Conservation (phyloP, 2,888 invertebrate genomes). For the Papilio demoleus region DNA sequence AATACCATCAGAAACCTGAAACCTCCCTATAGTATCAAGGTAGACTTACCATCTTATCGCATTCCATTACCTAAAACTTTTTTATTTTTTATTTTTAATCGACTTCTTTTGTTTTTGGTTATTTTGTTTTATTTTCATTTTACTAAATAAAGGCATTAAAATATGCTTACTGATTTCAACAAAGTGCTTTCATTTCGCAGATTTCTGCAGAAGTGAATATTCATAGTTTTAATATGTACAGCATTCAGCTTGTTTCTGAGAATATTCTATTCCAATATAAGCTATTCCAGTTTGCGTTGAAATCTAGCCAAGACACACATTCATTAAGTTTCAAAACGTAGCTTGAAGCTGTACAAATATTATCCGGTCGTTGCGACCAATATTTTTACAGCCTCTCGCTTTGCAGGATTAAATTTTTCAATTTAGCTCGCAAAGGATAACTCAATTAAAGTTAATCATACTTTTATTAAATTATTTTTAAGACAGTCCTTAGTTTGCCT, state of each 20-base stretch:
- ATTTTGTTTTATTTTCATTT: too few species aligned
- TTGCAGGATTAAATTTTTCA: background rate
- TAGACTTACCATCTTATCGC: too few species aligned
- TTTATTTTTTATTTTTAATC: too few species aligned
- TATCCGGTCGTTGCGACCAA: background rate
- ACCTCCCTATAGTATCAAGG: too few species aligned
- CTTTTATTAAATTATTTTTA: background rate
- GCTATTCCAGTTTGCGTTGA: conserved; percentile 30
- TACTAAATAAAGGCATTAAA: background rate
- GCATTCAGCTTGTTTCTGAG: background rate
- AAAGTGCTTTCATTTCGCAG: background rate
- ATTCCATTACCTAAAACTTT: too few species aligned
- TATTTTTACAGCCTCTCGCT: background rate
- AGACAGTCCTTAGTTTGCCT: background rate
- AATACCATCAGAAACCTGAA: too few species aligned
- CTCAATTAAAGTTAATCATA: background rate
- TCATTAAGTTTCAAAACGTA: conserved; percentile 28
- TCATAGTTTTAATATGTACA: background rate
- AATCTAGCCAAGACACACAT: conserved; percentile 21
- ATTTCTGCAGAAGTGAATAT: background rate
- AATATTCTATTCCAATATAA: conserved; percentile 29
- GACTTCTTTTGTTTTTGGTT: too few species aligned
- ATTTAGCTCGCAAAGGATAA: background rate
- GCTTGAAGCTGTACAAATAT: conserved; percentile 17
- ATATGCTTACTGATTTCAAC: background rate